Conservation (phyloP, 2,113 vertebrate species). For the Neogale vison region DNA sequence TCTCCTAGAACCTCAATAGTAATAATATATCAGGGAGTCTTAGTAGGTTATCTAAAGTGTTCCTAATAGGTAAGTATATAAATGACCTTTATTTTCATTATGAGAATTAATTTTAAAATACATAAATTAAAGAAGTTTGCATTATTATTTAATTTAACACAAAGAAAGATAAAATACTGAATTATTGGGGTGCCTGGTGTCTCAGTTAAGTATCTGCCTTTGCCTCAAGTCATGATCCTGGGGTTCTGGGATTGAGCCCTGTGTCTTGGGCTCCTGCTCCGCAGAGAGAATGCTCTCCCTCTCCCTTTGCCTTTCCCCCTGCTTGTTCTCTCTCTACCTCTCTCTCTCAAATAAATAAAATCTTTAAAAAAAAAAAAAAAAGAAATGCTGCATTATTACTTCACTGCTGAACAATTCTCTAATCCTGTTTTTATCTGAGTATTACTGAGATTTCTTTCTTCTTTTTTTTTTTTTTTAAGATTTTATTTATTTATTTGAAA, state of each 20-base stretch:
- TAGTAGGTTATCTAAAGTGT: background rate
- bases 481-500: no score
- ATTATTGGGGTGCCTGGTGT: background rate
- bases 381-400: background rate
- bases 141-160: background rate
- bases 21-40: background rate
- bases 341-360: background rate
- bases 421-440: background rate
- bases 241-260: background rate
- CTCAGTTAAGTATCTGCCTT: background rate
- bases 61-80: background rate
- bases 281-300: background rate
- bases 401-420: background rate
- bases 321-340: background rate
- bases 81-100: background rate
- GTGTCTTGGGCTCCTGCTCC: background rate
- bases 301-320: background rate
- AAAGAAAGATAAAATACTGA: background rate
- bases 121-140: background rate
- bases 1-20: background rate
- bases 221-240: background rate
- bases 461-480: background rate
- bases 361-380: background rate
- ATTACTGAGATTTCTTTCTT: background rate
- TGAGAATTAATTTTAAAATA: conserved; percentile 31